phyloP scores from a whole-genome alignment of 2,797 vertebrate species.

The Limosa lapponica region DNA sequence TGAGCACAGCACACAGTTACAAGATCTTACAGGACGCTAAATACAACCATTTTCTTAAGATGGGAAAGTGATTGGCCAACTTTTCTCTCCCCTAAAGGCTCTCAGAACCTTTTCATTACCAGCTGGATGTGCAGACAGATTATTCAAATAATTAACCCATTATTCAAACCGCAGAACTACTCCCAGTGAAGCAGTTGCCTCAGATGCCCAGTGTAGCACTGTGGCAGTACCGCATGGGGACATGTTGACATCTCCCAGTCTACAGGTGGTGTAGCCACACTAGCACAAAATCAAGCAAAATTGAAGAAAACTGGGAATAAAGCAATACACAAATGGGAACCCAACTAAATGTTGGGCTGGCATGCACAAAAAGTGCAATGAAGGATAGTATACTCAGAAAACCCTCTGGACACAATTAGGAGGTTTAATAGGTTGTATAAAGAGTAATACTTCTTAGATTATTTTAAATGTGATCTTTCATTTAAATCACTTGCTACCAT shows the following conservation, averaged over 20 bases:
- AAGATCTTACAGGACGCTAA: not conserved
- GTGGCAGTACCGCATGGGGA: not conserved
- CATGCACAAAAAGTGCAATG: fast-evolving
- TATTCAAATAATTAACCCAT: not conserved
- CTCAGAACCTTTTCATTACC: not conserved
- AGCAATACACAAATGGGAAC: not conserved
- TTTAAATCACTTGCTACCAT: not conserved
- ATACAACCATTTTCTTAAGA: fast-evolving
- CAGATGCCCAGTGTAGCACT: fast-evolving
- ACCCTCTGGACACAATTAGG: not conserved
- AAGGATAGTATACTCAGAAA: not conserved
- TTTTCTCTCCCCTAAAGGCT: not conserved
- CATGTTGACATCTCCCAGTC: not conserved
- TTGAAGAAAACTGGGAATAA: not conserved
- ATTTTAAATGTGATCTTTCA: not conserved
- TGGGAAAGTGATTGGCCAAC: not conserved
- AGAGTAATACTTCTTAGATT: not conserved
- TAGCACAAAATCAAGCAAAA: not conserved
- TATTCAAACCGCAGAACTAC: not conserved
- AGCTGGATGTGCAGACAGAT: fast-evolving
- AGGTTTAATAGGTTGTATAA: not conserved
- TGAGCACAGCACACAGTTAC: not conserved
- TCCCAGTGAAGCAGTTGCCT: not conserved
- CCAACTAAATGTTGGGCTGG: not conserved
- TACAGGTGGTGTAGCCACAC: not conserved